A percentile compares a stretch with the other conserved stretches of the same genome.
These are phyloP conservation scores for Coregonus clupeaformis DNA, from an alignment of 2,113 vertebrate genomes.

Conservation along the genomic window DNA sequence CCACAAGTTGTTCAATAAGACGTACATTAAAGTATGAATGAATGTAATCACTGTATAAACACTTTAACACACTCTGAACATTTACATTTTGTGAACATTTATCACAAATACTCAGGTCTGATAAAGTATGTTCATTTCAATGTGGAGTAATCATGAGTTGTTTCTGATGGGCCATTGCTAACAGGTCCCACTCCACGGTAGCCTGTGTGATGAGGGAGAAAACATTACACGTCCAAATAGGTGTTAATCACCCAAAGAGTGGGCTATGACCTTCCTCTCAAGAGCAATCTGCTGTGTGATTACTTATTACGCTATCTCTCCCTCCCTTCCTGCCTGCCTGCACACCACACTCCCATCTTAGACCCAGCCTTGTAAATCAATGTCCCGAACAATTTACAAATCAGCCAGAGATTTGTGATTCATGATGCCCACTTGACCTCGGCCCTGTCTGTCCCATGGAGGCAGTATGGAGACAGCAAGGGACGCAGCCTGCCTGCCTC, in stretches of 20 bases:
- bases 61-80: no score
- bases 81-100: no score
- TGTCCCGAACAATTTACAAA: constrained; percentile 51
- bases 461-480: constrained; percentile 6
- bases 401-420: constrained; percentile 57
- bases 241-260: constrained; percentile 54
- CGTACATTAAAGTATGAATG: no score
- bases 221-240: constrained; percentile 19
- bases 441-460: constrained; percentile 18
- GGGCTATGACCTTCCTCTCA: constrained; percentile 61
- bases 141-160: constrained; percentile 4
- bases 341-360: constrained; percentile 32
- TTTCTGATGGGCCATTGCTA: neutral
- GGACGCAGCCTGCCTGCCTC: neutral
- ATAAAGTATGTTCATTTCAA: neutral
- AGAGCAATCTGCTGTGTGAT: constrained; percentile 56
- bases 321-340: neutral
- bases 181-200: neutral
- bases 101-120: no score
- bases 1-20: neutral
- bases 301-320: constrained; percentile 31
- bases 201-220: neutral
- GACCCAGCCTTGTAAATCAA: constrained; percentile 56
- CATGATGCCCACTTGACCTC: constrained; percentile 45
- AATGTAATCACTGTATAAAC: no score